Evolutionary conservation across 1,140 invertebrate genomes (phyloP).

Genomic region (Dreissena polymorpha): DNA sequence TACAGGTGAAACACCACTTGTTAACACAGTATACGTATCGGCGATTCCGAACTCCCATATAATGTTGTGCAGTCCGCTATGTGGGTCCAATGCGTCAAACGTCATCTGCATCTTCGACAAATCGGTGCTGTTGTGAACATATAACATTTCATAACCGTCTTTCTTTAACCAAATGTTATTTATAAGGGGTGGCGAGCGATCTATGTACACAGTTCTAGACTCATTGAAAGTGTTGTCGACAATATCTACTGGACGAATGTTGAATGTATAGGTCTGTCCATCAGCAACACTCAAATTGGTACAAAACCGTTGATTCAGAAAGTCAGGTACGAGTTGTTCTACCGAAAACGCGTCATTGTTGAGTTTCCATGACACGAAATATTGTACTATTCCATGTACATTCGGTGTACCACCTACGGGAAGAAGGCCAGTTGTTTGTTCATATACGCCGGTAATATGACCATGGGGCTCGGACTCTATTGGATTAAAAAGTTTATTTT

Average conservation of each 20-base stretch:
- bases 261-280: conserved; percentile 58
- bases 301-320: conserved; percentile 47
- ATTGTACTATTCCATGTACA: conserved; percentile 44
- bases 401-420: conserved; percentile 47
- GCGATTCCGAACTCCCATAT: conserved; percentile 56
- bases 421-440: conserved; percentile 41
- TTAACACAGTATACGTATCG: conserved; percentile 32
- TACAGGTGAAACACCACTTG: conserved; percentile 45
- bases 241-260: conserved; percentile 55
- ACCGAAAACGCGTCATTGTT: background rate
- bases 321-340: conserved; percentile 23
- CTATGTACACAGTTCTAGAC: conserved; percentile 54
- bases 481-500: conserved; percentile 41
- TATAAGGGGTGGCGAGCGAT: conserved; percentile 56
- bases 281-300: conserved; percentile 36
- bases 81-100: conserved; percentile 56
- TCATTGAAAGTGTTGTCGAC: conserved; percentile 55
- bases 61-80: conserved; percentile 59
- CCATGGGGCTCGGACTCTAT: conserved; percentile 12
- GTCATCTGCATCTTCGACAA: conserved; percentile 60
- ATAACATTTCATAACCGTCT: conserved; percentile 51
- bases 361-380: conserved; percentile 5
- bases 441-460: conserved; percentile 34
- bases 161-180: conserved; percentile 52
- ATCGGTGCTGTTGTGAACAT: conserved; percentile 60